Evolutionary conservation across 2,113 vertebrate species (phyloP), one percentile per base, ranked within the genome.

Genomic region (Meleagris gallopavo): DNA sequence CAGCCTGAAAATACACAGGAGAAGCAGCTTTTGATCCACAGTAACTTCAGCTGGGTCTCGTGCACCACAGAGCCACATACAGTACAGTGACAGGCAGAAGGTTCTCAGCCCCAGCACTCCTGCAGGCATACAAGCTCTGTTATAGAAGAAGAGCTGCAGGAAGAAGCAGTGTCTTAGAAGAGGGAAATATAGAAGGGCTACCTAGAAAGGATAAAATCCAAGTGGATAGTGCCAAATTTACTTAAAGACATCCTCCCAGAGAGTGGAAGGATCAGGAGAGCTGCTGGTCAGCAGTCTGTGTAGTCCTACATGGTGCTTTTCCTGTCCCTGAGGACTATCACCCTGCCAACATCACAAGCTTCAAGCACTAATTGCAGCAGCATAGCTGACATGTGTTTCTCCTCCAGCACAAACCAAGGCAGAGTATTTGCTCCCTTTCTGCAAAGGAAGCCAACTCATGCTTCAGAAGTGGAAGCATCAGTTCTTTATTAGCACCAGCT

Each of bases 401-500:
- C 34, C 80, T 72, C 36, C 62, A 54, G 16, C 41, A 65, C 38
- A 40, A 43, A 88, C n/a, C n/a, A n/a, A 17, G 64, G 30, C n/a
- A 38, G 40, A 66, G 7, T 4, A 10, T 3, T 52, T 48, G 6
- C 48, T 76, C 29, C 18, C 76, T 27, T 78, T 77, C 55, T 88
- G 48, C 45, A 84, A 24, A 82, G 83, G 73, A 67, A 90, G 41
- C 69, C 22, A 64, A 78, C 43, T 27, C 32, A 8, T 34, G 17
- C 57, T 11, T 34, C 18, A 15, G 4, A 36, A 29, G 32, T 84
- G 66, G 54, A 92, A 88, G 46, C 48, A 90, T 65, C 40, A 62
- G 48, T 21, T 86, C 60, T 95, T 94, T 88, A 93, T 95, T 88
- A 75, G 80, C 88, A 74, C 52, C 62, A 88, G 62, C 89, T 90